A percentile compares a stretch with the other conserved stretches of the same genome.
phyloP scores from a whole-genome alignment of 2,113 vertebrate genomes.

The Callipepla squamata region DNA sequence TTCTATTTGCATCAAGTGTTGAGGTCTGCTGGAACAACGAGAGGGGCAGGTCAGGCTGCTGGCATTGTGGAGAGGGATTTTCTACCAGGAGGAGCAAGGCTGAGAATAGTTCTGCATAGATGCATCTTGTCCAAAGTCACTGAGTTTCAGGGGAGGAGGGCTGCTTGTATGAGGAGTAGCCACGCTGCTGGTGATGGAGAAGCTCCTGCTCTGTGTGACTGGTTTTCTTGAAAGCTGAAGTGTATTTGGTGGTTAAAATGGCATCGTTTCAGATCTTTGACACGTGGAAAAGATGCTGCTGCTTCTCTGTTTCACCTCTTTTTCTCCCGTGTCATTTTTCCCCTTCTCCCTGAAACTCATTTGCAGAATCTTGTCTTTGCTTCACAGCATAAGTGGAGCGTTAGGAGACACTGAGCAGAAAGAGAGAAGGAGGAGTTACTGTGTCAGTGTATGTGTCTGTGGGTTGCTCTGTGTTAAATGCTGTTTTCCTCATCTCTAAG shows the following conservation, averaged over 20 bases:
- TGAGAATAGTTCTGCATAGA: not conserved
- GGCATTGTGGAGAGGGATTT: not conserved
- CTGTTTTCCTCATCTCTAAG: not conserved
- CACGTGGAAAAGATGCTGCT: not conserved
- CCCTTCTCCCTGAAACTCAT: not conserved
- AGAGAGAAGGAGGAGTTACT: not conserved
- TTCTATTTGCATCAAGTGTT: conserved; percentile 5
- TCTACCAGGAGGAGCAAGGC: not conserved
- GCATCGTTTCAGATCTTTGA: not conserved
- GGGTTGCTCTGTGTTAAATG: not conserved
- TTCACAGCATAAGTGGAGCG: not conserved
- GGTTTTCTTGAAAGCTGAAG: conserved; percentile 28
- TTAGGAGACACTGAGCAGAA: not conserved
- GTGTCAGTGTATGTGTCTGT: not conserved
- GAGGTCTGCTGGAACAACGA: conserved; percentile 12
- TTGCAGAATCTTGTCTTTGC: not conserved
- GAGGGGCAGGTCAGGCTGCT: not conserved
- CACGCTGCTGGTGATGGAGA: accelerated
- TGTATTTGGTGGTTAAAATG: not conserved
- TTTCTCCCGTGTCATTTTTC: not conserved
- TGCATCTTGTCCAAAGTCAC: not conserved
- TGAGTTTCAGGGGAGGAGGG: not conserved
- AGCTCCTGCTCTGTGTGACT: not conserved
- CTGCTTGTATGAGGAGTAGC: not conserved
- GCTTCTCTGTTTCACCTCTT: not conserved